phyloP scores from a whole-genome alignment of 2,888 invertebrate genomes.

The Heliothis peltigera region DNA sequence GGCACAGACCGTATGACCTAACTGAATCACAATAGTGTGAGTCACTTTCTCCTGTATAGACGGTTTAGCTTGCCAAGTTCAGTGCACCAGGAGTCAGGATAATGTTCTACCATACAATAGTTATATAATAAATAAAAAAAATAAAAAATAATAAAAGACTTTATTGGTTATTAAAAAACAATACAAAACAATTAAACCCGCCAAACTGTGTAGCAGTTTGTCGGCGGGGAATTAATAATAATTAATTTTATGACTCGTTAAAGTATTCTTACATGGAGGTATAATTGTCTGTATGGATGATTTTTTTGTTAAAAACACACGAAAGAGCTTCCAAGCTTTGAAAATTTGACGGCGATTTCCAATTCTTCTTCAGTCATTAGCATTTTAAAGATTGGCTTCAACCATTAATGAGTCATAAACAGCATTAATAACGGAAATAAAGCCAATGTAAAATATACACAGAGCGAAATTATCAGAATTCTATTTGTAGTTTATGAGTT shows the following conservation, averaged over 20 bases:
- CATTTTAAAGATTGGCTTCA: conserved; percentile 1
- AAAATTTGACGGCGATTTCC: not conserved
- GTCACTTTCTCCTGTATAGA: conserved; percentile 69
- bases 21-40: conserved; percentile 65
- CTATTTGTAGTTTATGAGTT: conserved; percentile 77
- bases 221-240: no score
- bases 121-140: no score
- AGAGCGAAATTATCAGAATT: conserved; percentile 48
- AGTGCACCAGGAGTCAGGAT: conserved; percentile 68
- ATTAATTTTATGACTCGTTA: conserved; percentile 27
- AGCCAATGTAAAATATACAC: conserved; percentile 49
- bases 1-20: conserved; percentile 57
- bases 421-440: conserved; percentile 63
- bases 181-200: no score
- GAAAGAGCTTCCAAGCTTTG: not conserved
- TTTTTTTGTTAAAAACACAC: no score
- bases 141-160: no score
- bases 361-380: not conserved
- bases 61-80: conserved; percentile 77
- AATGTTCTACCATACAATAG: no score
- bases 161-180: no score
- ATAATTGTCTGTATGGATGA: not conserved
- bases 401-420: conserved; percentile 25
- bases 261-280: conserved; percentile 14
- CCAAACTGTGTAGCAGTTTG: no score